These are phyloP conservation scores for Watsonalla binaria DNA, from an alignment of 2,888 invertebrate genomes.

Conservation along the genomic window DNA sequence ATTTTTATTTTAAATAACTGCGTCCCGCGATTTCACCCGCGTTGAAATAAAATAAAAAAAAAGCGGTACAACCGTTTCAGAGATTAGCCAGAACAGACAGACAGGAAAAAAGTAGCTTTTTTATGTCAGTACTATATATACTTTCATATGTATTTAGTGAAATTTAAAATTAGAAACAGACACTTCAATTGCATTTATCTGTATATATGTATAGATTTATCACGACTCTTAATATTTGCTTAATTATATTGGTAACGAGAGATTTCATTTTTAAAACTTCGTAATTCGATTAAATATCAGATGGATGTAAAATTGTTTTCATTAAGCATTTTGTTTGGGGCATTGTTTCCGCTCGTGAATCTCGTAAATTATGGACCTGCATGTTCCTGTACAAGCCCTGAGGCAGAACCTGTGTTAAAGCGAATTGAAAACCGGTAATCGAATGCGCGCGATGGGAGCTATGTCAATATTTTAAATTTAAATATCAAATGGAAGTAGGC, in stretches of 20 bases:
- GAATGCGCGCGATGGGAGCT: conserved; percentile 70
- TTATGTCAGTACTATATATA: too few species aligned
- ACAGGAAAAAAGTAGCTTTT: background rate
- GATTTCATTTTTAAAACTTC: conserved; percentile 47
- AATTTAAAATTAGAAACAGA: too few species aligned
- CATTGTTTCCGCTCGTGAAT: conserved; percentile 67
- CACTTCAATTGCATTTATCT: too few species aligned
- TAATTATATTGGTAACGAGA: conserved; percentile 28
- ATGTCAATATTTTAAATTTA: conserved; percentile 75
- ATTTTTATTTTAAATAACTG: conserved; percentile 28
- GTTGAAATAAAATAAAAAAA: too few species aligned
- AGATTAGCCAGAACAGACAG: too few species aligned
- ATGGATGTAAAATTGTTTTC: conserved; percentile 66
- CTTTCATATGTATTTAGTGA: too few species aligned
- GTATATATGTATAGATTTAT: conserved; percentile 13
- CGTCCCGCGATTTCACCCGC: too few species aligned
- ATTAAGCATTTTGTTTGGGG: conserved; percentile 67
- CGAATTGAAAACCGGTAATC: conserved; percentile 76
- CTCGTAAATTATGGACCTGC: conserved; percentile 71
- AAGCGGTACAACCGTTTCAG: too few species aligned
- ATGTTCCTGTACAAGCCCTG: conserved; percentile 63
- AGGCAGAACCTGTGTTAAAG: conserved; percentile 66
- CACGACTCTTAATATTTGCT: conserved; percentile 31
- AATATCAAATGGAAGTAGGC: conserved; percentile 60
- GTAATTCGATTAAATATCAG: conserved; percentile 63